Evolutionary conservation across 2,797 vertebrate species (phyloP).

Genomic region (Lacerta viridis): DNA sequence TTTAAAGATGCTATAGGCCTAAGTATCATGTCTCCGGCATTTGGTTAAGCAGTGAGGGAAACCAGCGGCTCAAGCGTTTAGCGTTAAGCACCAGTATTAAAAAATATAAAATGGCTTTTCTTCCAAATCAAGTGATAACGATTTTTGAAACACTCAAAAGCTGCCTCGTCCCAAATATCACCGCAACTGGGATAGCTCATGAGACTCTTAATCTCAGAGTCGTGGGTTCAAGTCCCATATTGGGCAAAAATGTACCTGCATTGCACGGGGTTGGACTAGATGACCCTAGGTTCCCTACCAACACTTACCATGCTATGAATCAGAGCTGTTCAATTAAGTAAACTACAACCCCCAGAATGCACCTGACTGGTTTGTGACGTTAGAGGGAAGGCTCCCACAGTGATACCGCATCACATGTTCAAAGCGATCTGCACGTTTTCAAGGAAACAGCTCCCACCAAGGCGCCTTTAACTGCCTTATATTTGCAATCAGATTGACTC

Average conservation of each 20-base stretch:
- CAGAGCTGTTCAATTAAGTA: no score
- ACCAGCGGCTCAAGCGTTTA: no score
- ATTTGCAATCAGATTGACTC: not conserved
- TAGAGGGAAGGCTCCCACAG: not conserved
- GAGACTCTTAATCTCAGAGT: no score
- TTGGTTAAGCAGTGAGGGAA: no score
- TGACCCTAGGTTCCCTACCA: no score
- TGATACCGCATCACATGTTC: not conserved
- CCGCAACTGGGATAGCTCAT: no score
- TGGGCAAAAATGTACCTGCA: no score
- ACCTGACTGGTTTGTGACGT: not conserved
- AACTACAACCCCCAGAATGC: slow-evolving; percentile 44
- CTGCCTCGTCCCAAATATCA: not conserved
- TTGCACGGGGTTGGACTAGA: no score
- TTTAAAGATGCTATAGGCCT: no score
- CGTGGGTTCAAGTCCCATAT: no score
- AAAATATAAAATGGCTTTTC: not conserved
- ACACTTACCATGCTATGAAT: not conserved
- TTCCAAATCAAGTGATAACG: not conserved
- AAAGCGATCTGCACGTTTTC: not conserved
- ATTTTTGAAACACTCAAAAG: not conserved
- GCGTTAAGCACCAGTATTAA: not conserved
- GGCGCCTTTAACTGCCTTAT: not conserved
- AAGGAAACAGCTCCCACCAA: not conserved
- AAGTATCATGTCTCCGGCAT: no score